Base-by-base conservation (phyloP, 2,888 invertebrate genomes). In the Drosophila nr. perissopoda region DNA sequence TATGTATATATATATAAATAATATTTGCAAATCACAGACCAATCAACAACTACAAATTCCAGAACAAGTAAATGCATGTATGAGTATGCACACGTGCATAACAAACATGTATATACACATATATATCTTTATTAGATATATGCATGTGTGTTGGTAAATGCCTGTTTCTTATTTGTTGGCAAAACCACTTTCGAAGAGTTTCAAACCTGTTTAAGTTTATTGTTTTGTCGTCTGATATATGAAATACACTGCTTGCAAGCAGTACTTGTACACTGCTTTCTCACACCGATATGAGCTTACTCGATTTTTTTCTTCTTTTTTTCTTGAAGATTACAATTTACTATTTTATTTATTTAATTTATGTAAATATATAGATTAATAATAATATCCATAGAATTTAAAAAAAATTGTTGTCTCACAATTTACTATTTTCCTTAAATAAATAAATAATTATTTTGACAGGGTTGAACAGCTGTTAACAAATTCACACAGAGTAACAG, bases 131-230 rank as follows among this genome's bases (percentile, higher is more conserved):
- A 33, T 33, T 33, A 11, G 33, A 18, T 51, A 25, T 31, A 48
- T 21, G 33, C 5, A 42, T 42, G 16, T 34, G 31, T 45, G 13
- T 59, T 48, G 8, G 21, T 54, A 27, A 38, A 38, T 38, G 34
- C 33, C 31, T 31, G n/a, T 21, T 53, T 34, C 21, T 59, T 48
- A n/a, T 27, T 27, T 45, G n/a, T 10, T n/a, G 27, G 33, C 33
- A 36, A 49, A 27, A 27, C 57, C 34, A 59, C 48, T 27, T 49
- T 45, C 45, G 33, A 25, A 33, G 33, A 34, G 25, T 18, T 58
- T 34, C 8, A 59, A 59, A 49, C 48, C 59, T n/a, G 59, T 49
- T 49, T 48, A 18, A 33, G 34, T 18, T 59, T 59, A 25, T 59
- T 45, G 25, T 25, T 25, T 45, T 25, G 25, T 21, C 21, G 21